Evolutionary conservation across 2,888 invertebrate species (phyloP).

Genomic region (Perithous albicinctus): DNA sequence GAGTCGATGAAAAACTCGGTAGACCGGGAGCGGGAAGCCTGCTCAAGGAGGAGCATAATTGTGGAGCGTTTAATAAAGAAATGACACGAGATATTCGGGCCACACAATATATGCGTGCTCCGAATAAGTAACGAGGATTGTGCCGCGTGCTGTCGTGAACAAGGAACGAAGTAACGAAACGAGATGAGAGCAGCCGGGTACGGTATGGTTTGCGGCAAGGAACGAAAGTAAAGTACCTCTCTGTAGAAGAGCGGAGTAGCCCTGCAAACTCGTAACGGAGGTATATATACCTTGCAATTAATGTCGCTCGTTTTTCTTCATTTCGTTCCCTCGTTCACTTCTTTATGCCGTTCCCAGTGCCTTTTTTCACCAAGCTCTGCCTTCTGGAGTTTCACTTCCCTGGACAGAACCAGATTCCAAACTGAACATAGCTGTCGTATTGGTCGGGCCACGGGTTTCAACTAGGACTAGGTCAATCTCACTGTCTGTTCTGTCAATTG

Average conservation of each 20-base stretch:
- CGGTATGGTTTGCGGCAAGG: neutral
- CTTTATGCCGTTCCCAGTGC: constrained; percentile 16
- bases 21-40: constrained; percentile 60
- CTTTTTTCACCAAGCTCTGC: constrained; percentile 22
- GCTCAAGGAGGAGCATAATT: constrained; percentile 69
- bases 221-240: constrained; percentile 51
- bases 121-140: constrained; percentile 64
- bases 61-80: constrained; percentile 79
- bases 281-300: constrained; percentile 66
- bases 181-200: constrained; percentile 46
- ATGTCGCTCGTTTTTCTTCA: constrained; percentile 65
- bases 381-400: constrained; percentile 14
- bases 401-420: constrained; percentile 11
- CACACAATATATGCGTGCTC: constrained; percentile 72
- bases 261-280: constrained; percentile 57
- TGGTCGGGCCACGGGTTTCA: neutral
- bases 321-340: constrained; percentile 46
- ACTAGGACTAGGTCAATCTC: neutral
- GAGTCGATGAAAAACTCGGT: constrained; percentile 59
- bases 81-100: constrained; percentile 79
- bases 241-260: constrained; percentile 17
- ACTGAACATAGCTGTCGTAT: neutral
- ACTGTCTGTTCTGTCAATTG: neutral
- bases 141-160: constrained; percentile 21
- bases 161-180: constrained; percentile 38